These are phyloP conservation scores for Oreonectes daqikongensis DNA, from an alignment of 2,797 vertebrate genomes.

Conservation along the genomic window DNA sequence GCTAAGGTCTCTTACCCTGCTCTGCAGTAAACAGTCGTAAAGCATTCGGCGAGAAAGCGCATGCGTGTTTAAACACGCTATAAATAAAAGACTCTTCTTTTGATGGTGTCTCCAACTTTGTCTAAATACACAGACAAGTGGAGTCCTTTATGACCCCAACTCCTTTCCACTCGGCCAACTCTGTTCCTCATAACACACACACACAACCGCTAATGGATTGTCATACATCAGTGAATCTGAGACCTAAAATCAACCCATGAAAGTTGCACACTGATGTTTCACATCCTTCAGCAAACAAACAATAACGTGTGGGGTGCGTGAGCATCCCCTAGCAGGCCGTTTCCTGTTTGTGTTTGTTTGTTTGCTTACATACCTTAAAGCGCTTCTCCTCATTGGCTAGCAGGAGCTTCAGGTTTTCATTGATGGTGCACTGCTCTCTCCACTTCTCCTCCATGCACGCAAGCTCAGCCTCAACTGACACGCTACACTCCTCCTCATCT, in stretches of 20 bases:
- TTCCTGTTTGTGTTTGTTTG: slow-evolving; percentile 24
- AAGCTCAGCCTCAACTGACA: slow-evolving; percentile 87
- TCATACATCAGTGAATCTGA: too few relatives aligned
- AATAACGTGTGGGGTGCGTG: not conserved
- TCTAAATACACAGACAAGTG: slow-evolving; percentile 50
- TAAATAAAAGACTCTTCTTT: slow-evolving; percentile 73
- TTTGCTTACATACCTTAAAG: slow-evolving; percentile 78
- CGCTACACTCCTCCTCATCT: slow-evolving; percentile 83
- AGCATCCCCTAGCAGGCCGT: not conserved
- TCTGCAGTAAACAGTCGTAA: slow-evolving; percentile 76
- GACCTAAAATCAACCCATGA: too few relatives aligned
- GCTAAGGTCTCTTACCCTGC: slow-evolving; percentile 54
- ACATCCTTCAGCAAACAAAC: not conserved
- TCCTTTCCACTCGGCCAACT: slow-evolving; percentile 30
- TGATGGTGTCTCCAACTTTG: slow-evolving; percentile 69
- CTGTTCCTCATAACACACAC: slow-evolving; percentile 7
- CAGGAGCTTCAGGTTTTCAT: slow-evolving; percentile 85
- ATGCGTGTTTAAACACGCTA: slow-evolving; percentile 71
- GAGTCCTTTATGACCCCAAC: slow-evolving; percentile 41
- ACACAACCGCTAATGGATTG: not conserved
- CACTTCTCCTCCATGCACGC: slow-evolving; percentile 93
- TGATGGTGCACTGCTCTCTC: slow-evolving; percentile 92
- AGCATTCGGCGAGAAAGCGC: slow-evolving; percentile 62
- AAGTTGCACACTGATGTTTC: too few relatives aligned
- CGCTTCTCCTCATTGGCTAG: slow-evolving; percentile 85